These are phyloP conservation scores for Ibidorhyncha struthersii DNA, from an alignment of 2,113 vertebrate species.

Conservation along the genomic window DNA sequence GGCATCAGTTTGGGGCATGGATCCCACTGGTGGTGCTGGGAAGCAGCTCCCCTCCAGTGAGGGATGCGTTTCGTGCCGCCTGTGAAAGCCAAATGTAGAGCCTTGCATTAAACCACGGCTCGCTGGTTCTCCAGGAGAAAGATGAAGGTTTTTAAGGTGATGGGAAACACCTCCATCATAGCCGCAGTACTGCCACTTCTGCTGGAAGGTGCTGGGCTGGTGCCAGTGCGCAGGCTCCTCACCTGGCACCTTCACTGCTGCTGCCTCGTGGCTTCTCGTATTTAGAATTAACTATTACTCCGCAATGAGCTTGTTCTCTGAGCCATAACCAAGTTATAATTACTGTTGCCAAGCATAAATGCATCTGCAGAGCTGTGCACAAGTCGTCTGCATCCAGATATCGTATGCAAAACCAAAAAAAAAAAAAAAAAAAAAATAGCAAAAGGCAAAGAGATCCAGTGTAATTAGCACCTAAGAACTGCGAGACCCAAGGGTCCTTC, in stretches of 20 bases:
- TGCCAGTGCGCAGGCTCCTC: fast-evolving
- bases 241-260: neutral
- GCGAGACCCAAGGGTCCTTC: neutral
- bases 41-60: fast-evolving
- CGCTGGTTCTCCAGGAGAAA: neutral
- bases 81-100: neutral
- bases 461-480: neutral
- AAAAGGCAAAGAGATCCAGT: neutral
- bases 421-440: neutral
- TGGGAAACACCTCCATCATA: fast-evolving
- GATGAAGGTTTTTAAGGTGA: neutral
- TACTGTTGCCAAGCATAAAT: neutral
- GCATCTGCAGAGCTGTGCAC: neutral
- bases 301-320: neutral
- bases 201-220: neutral
- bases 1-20: neutral
- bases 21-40: neutral
- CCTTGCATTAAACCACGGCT: neutral
- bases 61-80: neutral
- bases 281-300: neutral
- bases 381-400: neutral
- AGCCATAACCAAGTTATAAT: neutral
- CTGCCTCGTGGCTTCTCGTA: fast-evolving
- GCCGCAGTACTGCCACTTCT: fast-evolving
- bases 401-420: fast-evolving